Evolutionary conservation across 1,140 invertebrate species (phyloP), one percentile per base, ranked within the genome.

Genomic region (Trissolcus basalis): DNA sequence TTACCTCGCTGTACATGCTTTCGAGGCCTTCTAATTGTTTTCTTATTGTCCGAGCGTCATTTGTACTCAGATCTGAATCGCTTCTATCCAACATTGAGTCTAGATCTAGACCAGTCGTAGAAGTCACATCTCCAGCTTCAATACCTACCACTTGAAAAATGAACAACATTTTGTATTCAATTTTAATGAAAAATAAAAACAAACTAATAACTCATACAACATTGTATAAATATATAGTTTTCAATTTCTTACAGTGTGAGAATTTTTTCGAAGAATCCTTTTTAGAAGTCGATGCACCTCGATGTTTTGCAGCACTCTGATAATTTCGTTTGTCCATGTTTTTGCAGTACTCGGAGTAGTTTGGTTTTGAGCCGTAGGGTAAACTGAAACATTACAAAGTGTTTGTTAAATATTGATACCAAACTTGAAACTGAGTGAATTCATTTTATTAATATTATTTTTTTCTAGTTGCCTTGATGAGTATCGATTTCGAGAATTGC

Each of bases 11-110:
- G 82, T 97, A 97, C 95, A 97, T 97, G 64, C 91, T 93, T 89
- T 97, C 96, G 8, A 97, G 89, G 0, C 94, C 94, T 81, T 96
- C 93, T 13, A 97, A 86, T 81, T 97, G 95, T 63, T 94, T 92
- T 45, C 94, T 90, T 32, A 96, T 95, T 2, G 93, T 92, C 72
- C 92, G 89, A 0, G 93, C 93, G 84, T 96, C 94, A 12, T 93
- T 93, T 1, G 93, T 93, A 35, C 92, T 94, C 10, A 94, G 87
- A 81, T 94, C 93, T 7, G 93, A 93, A 83, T 95, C 94, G 56
- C 92, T 92, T 16, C 91, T 92, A 69, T 95, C 94, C 43, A 94
- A 85, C 88, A 95, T 93, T 0, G 94, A 95, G 61, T 95, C 94
- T n/a, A 95, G 89, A 85, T 96, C 94, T 11, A 95, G 87, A 80